phyloP scores from a whole-genome alignment of 2,113 vertebrate genomes.

The Phoxinus phoxinus region DNA sequence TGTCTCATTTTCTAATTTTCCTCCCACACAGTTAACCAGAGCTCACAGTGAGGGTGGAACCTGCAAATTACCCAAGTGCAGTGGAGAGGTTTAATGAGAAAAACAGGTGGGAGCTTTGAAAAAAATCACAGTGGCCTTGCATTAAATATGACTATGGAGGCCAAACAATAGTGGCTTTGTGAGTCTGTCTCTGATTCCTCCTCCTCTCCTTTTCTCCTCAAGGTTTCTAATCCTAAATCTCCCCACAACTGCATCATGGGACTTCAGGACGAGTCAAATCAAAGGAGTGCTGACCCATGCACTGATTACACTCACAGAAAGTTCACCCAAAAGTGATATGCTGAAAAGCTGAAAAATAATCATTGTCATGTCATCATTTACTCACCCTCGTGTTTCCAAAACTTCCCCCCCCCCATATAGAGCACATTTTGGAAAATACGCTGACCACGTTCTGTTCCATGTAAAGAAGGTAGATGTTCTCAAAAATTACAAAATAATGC shows the following conservation, averaged over 20 bases:
- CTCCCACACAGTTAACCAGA: slow-evolving; percentile 36
- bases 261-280: slow-evolving; percentile 30
- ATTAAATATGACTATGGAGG: slow-evolving; percentile 64
- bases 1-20: slow-evolving; percentile 53
- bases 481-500: not conserved
- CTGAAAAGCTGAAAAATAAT: not conserved
- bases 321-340: not conserved
- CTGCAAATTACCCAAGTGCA: slow-evolving; percentile 40
- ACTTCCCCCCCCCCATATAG: not conserved
- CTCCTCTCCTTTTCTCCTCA: not conserved
- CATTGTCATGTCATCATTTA: not conserved
- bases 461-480: not conserved
- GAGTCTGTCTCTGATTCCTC: slow-evolving; percentile 43
- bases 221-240: not conserved
- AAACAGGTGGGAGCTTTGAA: slow-evolving; percentile 66
- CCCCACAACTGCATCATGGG: slow-evolving; percentile 45
- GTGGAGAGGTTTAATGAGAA: slow-evolving; percentile 61
- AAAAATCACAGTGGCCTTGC: slow-evolving; percentile 58
- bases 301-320: not conserved
- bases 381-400: not conserved
- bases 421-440: not conserved
- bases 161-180: slow-evolving; percentile 68
- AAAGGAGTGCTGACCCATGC: slow-evolving; percentile 44
- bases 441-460: not conserved
- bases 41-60: slow-evolving; percentile 47